Evolutionary conservation across 2,888 invertebrate species (phyloP).

Genomic region (Amaurobius ferox): DNA sequence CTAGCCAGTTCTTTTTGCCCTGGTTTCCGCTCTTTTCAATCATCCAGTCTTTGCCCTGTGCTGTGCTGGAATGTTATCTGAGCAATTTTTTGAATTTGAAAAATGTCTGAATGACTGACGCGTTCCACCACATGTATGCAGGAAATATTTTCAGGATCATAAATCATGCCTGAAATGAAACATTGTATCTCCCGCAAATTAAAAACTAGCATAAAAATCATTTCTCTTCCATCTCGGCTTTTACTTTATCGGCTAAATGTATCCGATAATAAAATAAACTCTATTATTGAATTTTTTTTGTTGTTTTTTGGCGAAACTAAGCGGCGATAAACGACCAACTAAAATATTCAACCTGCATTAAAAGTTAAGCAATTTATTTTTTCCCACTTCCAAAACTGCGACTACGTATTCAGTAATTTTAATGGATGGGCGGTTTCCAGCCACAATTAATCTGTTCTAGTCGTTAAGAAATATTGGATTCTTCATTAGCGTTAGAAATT

Average conservation of each 20-base stretch:
- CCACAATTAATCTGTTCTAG: slow-evolving; percentile 11
- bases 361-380: neutral
- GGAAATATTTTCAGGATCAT: neutral
- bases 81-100: too few species aligned
- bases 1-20: too few species aligned
- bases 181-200: neutral
- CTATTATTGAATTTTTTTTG: neutral
- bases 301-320: neutral
- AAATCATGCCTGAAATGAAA: neutral
- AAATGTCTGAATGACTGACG: too few species aligned
- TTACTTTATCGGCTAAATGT: slow-evolving; percentile 2
- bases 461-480: slow-evolving; percentile 51
- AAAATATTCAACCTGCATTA: neutral
- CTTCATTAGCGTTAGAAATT: slow-evolving; percentile 29
- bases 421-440: neutral
- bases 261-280: neutral
- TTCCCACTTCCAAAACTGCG: neutral
- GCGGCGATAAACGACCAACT: neutral
- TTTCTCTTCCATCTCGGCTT: neutral
- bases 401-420: neutral
- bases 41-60: too few species aligned
- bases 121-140: too few species aligned
- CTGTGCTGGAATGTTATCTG: too few species aligned
- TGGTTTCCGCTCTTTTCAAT: too few species aligned
- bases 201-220: neutral